phyloP scores from a whole-genome alignment of 2,797 vertebrate species.

The Anguilla marmorata region DNA sequence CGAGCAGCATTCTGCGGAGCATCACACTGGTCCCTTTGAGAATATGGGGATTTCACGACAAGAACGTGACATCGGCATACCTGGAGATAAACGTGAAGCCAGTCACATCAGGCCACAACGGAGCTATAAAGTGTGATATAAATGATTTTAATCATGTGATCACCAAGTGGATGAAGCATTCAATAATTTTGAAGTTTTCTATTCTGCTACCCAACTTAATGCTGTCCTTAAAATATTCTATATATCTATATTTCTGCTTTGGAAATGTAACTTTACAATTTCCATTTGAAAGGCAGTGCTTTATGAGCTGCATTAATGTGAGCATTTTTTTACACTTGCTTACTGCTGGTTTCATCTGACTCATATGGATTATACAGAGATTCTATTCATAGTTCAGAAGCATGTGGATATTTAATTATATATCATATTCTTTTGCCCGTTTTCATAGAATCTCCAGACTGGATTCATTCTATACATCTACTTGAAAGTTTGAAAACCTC shows the following conservation, averaged over 20 bases:
- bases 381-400: conserved; percentile 71
- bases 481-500: conserved; percentile 99
- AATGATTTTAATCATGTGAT: neutral
- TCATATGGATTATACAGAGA: conserved; percentile 68
- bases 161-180: neutral
- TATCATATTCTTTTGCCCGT: conserved; percentile 89
- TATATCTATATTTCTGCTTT: neutral
- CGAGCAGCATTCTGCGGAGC: conserved; percentile 45
- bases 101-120: too few relatives aligned
- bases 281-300: conserved; percentile 21
- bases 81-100: too few relatives aligned
- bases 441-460: conserved; percentile 90
- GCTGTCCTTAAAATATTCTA: neutral
- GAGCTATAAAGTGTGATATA: too few relatives aligned
- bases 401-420: conserved; percentile 84
- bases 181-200: neutral
- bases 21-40: conserved; percentile 36
- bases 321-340: conserved; percentile 37
- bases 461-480: conserved; percentile 93
- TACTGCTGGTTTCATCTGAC: conserved; percentile 71
- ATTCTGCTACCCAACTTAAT: neutral
- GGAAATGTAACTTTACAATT: neutral
- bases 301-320: conserved; percentile 27
- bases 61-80: too few relatives aligned
- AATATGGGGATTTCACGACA: too few relatives aligned